Base-by-base conservation (phyloP, 2,888 invertebrate genomes). In the Spodoptera exigua region DNA sequence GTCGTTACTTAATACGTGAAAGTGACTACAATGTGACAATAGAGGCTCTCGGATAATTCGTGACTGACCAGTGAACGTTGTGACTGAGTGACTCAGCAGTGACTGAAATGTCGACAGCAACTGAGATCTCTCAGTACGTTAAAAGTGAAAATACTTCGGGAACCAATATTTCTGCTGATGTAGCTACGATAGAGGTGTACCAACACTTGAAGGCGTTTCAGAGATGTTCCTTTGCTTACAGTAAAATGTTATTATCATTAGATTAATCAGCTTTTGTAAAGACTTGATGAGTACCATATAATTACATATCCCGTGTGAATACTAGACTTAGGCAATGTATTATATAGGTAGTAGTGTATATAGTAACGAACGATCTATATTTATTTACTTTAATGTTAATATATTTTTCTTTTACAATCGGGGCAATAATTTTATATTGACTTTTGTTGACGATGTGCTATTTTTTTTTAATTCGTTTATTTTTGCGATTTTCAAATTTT, bases 1-100 rank as follows among this genome's bases (percentile, higher is more conserved):
- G 87, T 97, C 97, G 61, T 92, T 98, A 78, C 95, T 98, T 83
- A 97, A 97, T 83, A 96, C 96, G 94, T 95, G 95, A 95, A 95
- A 93, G 82, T 89, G 85, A 89, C 88, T 89, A 79, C 76, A 75
- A 73, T 61, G 59, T 82, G 82, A 83, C 82, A 75, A 80, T 79
- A 87, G 90, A 92, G 90, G 92, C 90, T 91, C 85, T 82, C 73
- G 61, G 77, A 57, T 51, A 57, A 74, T 76, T 74, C 53, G 77
- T 81, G 78, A 47, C 39, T 62, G 71, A 58, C 61, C 78, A 84
- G 85, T 87, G 87, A 84, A 78, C 58, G 57, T 40, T 43, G 48
- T 54, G 54, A 48, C 51, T 70, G 48, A 65, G 67, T 61, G 48
- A 35, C 2, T 53, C 46, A 44, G 13, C 59, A 62, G 69, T 73